Conservation (phyloP, 2,888 invertebrate genomes). For the Macrophya alboannulata region DNA sequence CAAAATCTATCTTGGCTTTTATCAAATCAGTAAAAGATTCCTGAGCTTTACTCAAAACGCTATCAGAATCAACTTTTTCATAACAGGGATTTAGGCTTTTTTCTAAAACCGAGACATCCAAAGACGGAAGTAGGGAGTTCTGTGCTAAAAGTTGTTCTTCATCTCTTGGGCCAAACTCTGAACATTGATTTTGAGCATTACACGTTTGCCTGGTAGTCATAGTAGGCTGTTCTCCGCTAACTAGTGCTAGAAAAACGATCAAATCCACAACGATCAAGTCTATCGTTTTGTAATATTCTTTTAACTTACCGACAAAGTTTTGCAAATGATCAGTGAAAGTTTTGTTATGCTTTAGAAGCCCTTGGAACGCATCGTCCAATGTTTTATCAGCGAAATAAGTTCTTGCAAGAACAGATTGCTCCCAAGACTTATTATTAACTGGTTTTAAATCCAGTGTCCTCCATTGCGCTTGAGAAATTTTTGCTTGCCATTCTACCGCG, state of each 20-base stretch:
- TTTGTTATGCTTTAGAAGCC: constrained; percentile 67
- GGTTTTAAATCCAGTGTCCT: constrained; percentile 67
- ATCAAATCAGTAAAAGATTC: constrained; percentile 70
- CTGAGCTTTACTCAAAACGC: constrained; percentile 59
- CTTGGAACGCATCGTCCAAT: constrained; percentile 71
- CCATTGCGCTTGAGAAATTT: constrained; percentile 73
- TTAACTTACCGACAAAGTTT: constrained; percentile 69
- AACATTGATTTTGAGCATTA: constrained; percentile 62
- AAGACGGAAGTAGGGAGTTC: constrained; percentile 47
- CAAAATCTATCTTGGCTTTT: constrained; percentile 73
- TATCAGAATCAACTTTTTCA: constrained; percentile 30
- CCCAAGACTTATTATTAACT: constrained; percentile 62
- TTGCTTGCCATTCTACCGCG: constrained; percentile 71
- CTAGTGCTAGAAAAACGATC: constrained; percentile 57
- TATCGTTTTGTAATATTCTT: not conserved
- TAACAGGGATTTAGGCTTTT: constrained; percentile 6
- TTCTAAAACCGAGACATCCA: constrained; percentile 62
- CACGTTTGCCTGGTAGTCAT: constrained; percentile 44
- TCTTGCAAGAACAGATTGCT: constrained; percentile 69
- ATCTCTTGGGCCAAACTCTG: constrained; percentile 11
- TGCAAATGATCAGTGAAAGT: constrained; percentile 69
- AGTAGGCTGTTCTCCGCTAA: constrained; percentile 62
- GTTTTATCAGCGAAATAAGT: constrained; percentile 72
- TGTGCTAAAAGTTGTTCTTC: not conserved
- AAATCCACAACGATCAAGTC: not conserved